Evolutionary conservation across 2,888 invertebrate genomes (phyloP), one percentile per base, ranked within the genome.

Genomic region (Lutraria lutraria): DNA sequence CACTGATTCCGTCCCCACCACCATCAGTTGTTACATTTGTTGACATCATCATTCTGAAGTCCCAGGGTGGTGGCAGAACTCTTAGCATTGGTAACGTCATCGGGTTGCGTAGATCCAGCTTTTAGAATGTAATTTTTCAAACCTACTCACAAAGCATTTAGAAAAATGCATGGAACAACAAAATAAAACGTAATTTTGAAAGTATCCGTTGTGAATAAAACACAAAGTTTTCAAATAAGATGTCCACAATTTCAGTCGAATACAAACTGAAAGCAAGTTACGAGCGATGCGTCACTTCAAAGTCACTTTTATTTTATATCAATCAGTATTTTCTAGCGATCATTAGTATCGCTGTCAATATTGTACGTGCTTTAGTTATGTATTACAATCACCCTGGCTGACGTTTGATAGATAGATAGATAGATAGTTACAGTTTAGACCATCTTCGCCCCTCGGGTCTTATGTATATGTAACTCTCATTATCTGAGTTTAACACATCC

Each of bases 1-100:
- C 94, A 25, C 83, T 88, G 13, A 60, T 63, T 15, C 54, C 92
- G 31, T 76, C 19, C 76, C 85, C 91, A 86, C 81, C 79, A 25
- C 80, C 82, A 19, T 85, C 85, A 31, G 12, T 31, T 25, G 15
- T n/a, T 0, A 85, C 87, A 72, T 79, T 86, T 21, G 93, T 91
- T 63, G 93, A 92, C 63, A 92, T 93, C 93, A 93, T 93, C 88
- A 92, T 91, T 88, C 91, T 92, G 87, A 93, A 91, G 72, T 91
- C 91, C 90, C 91, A 91, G 56, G 91, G 91, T 19, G 87, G 84
- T 15, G 92, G 92, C 31, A 91, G 72, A 34, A 92, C 88, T 29
- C 92, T 88, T 80, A 92, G 84, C 92, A 92, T 92, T 86, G 88
- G 90, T 81, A 89, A 68, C 31, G 91, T 88, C 86, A 91, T 87